These are phyloP conservation scores for Clamator glandarius DNA, from an alignment of 2,797 vertebrate species.

Conservation along the genomic window DNA sequence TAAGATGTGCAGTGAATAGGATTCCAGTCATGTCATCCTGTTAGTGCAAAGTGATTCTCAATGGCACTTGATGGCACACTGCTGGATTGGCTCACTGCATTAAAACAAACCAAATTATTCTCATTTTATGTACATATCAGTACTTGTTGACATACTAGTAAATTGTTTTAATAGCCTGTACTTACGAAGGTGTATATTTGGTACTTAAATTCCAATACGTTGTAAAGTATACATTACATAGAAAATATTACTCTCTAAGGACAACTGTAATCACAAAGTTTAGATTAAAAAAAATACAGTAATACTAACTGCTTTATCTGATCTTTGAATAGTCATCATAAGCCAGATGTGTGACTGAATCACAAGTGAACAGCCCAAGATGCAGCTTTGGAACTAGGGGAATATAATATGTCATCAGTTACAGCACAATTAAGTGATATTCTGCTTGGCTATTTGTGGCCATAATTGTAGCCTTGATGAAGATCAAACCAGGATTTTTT, in stretches of 20 bases:
- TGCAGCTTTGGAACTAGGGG: not conserved
- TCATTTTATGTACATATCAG: conserved; percentile 59
- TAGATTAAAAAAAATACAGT: conserved; percentile 40
- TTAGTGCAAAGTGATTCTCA: conserved; percentile 66
- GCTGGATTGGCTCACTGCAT: conserved; percentile 44
- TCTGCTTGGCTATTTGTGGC: conserved; percentile 43
- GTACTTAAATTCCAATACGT: conserved; percentile 69
- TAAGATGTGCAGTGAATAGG: conserved; percentile 36
- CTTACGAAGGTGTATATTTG: conserved; percentile 73
- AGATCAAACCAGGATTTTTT: conserved; percentile 11
- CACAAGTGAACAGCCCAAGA: not conserved
- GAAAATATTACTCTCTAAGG: conserved; percentile 64
- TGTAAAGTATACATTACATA: conserved; percentile 62
- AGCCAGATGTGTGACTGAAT: conserved; percentile 32
- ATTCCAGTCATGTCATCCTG: conserved; percentile 66
- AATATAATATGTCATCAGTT: not conserved
- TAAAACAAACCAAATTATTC: conserved; percentile 68
- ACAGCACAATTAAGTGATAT: conserved; percentile 33
- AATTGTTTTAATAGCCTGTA: conserved; percentile 73
- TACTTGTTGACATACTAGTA: conserved; percentile 69
- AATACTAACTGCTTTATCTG: conserved; percentile 10
- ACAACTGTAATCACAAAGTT: conserved; percentile 66
- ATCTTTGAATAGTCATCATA: conserved; percentile 35
- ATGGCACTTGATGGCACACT: conserved; percentile 39
- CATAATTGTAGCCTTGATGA: conserved; percentile 4